Base-by-base conservation (phyloP, 2,888 invertebrate species). In the Therioaphis trifolii region DNA sequence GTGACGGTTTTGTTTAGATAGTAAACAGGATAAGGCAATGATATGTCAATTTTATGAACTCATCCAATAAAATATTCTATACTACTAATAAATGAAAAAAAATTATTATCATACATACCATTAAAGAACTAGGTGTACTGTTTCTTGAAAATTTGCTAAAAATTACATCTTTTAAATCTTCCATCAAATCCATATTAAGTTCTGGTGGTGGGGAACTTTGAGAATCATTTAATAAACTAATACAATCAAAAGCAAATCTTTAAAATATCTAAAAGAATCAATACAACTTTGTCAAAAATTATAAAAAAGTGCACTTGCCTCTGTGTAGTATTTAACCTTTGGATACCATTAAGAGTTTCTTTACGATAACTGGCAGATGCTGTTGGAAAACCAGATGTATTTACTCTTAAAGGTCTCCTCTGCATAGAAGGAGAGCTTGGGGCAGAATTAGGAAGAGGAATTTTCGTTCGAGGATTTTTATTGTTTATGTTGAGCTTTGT, bases 81-180 rank as follows among this genome's bases (percentile, higher is more conserved):
- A 7, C 7, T 35, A 35, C 3, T 35, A 5, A 7, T 35, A 35
- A 35, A 35, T 35, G 35, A 35, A 7, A 35, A 52, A 24, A 35
- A 71, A 61, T 15, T 5, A 71, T 55, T 27, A 21, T 11, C 35
- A 4, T n/a, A 40, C 68, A n/a, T 82, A 82, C 82, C 63, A 49
- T 46, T 78, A 78, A 11, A 15, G 78, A 78, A 78, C 68, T 78
- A 43, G 76, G 63, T 18, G 82, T 82, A 63, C 63, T 66, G 52
- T 52, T 63, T 55, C 49, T 49, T 49, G 69, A 55, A 77, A 68
- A 85, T 77, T 79, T 80, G 27, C 85, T 80, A 85, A 91, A 91
- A 85, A 92, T 89, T 66, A 92, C 90, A 87, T 92, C 91, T 86
- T 91, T 90, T 87, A 92, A 89, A 88, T 94, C 94, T 86, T 92